Base-by-base conservation (phyloP, 2,797 vertebrate genomes). In the Phylloscopus collybita region DNA sequence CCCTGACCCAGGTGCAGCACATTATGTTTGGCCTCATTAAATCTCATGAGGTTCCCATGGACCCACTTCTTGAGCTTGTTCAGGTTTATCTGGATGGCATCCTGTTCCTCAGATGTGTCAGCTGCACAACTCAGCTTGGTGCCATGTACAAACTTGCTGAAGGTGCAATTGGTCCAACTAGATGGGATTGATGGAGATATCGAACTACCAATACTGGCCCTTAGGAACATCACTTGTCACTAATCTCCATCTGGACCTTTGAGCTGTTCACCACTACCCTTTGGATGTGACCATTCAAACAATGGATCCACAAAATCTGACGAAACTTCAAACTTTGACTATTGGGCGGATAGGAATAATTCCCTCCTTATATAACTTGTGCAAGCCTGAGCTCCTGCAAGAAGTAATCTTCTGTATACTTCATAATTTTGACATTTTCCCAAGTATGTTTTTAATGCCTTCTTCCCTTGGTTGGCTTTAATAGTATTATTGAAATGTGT, bases 401-500 rank as follows among this genome's bases (percentile, higher is more conserved):
- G 71, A 70, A 73, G 26, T 49, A 86, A 57, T 78, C 14, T 75
- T 93, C 90, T 97, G 36, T 57, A 86, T 92, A 75, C 49, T 87
- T 83, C 89, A 82, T 85, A 90, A 85, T 86, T 64, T 34, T 51
- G 42, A 90, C n/a, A 89, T 62, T 90, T 88, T 91, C 72, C 44
- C 42, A 42, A 54, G 13, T 7, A 7, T 78, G 82, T 54, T 69
- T 54, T 66, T 62, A 45, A 45, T 60, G 34, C 25, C 4, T 10
- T 64, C 53, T 90, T 86, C 27, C 36, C 17, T 49, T 80, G 26
- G 7, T 86, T 91, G 85, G 5, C 12, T 94, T 32, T 85, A 82
- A 72, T 34, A 82, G 19, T 64, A 38, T 27, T 70, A 73, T 11
- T 90, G 30, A 75, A 97, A 90, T 60, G 42, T 26, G 5, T 70